These are phyloP conservation scores for Aleiodes leptofemur DNA, from an alignment of 2,888 invertebrate genomes.

Conservation along the genomic window DNA sequence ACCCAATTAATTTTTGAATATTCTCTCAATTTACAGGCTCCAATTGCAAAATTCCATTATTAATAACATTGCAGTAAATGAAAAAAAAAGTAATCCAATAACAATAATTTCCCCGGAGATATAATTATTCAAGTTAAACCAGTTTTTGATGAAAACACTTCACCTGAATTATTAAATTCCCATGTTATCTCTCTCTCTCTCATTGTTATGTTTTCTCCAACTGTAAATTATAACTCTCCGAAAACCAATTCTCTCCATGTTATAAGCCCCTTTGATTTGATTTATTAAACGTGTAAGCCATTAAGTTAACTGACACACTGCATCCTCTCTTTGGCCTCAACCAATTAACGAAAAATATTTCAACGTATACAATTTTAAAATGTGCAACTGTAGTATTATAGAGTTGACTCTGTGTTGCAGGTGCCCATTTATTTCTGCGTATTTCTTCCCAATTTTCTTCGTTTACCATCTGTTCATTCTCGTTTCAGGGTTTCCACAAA, in stretches of 20 bases:
- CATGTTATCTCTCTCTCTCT: background rate
- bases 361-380: constrained; percentile 21
- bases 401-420: constrained; percentile 27
- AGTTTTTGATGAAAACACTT: background rate
- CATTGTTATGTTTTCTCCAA: background rate
- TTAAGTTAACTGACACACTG: constrained; percentile 33
- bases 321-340: constrained; percentile 17
- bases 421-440: constrained; percentile 47
- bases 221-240: background rate
- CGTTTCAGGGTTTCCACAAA: constrained; percentile 37
- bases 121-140: too few species aligned
- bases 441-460: constrained; percentile 47
- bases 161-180: background rate
- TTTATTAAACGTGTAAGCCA: constrained; percentile 33
- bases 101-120: too few species aligned
- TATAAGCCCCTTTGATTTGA: constrained; percentile 17
- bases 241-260: background rate
- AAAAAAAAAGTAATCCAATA: too few species aligned
- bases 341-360: constrained; percentile 39
- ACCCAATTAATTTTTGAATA: too few species aligned
- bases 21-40: too few species aligned
- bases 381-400: background rate
- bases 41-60: too few species aligned
- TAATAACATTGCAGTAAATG: too few species aligned
- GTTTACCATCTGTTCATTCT: constrained; percentile 48